Base-by-base conservation (phyloP, 2,888 invertebrate genomes). In the Dendrolimus pini region DNA sequence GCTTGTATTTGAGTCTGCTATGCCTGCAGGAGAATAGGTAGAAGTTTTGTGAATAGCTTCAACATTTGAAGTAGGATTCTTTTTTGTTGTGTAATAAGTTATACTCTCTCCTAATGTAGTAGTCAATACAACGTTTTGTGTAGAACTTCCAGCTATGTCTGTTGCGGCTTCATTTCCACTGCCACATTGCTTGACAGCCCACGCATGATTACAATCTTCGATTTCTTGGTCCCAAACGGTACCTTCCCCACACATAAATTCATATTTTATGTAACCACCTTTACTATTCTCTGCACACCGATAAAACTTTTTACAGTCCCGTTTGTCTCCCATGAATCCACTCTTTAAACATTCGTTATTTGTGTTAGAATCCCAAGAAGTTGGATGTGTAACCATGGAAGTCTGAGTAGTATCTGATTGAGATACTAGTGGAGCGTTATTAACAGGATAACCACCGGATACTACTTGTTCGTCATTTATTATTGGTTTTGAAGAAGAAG, bases 171-270 rank as follows among this genome's bases (percentile, higher is more conserved):
- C 9, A 13, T 18, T 57, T 56, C 30, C 56, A 54, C 64, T 62
- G 57, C 76, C 75, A 67, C 80, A 80, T 41, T 68, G 72, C 61
- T 72, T 66, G 8, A 80, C 92, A 7, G 91, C 91, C 82, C 91
- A 91, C 18, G 85, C 88, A 71, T 93, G 92, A 71, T 93, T 93
- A 70, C 94, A 94, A 1, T 90, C 90, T 67, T 89, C 85, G 55
- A 92, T 79, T 58, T 80, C 78, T 42, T 88, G 74, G 78, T 94
- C 94, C 93, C 93, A 94, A 30, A 92, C 92, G 3, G 94, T 94
- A 47, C 94, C 94, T 60, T 93, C 92, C 1, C 93, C 94, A 71
- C 95, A 95, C 52, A 85, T 84, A 70, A 95, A 95, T 56, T 94
- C 92, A 70, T 93, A 92, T 73, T 88, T 91, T 9, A 80, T 91